Evolutionary conservation across 2,797 vertebrate species (phyloP), one percentile per base, ranked within the genome.

Genomic region (Enteromius fasciolatus): DNA sequence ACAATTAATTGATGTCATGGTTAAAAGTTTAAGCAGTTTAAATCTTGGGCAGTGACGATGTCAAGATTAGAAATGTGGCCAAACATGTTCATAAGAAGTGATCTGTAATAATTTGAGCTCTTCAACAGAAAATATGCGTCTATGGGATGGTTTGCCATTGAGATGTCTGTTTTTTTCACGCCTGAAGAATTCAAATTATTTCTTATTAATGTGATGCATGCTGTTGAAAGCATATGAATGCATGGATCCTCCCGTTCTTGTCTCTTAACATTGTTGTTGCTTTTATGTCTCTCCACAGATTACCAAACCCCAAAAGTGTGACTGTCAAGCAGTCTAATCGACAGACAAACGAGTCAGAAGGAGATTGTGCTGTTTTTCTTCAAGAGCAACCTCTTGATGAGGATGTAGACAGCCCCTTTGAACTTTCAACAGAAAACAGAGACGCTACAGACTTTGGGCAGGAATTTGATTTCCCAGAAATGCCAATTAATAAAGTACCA

Each of bases 291-390:
- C 54, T 61, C n/a, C 9, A 44, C 89, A 94, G 94, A 84, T 59
- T 84, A 72, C 85, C 86, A 85, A 90, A 64, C 76, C 41, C 87
- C 64, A 89, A 91, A 87, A 84, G 88, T 87, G 86, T 88, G 61
- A 90, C 90, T 80, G 48, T 84, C 61, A 85, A 86, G 54, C 87
- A 90, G 48, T 48, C 39, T 33, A 67, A 74, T 9, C 61, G 80
- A 52, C 78, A 89, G 28, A 54, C 57, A 86, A 84, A 90, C 57
- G 93, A 94, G 86, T 91, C 93, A 59, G 90, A 92, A 88, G 95
- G 92, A 84, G 93, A 96, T 90, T 92, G 92, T 61, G 89, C 94
- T 85, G 95, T 94, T 90, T 93, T 94, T 89, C 6, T 76, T 4
- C 94, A 92, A 80, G 92, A 94, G 80, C 25, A 84, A 83, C 84